Evolutionary conservation across 2,113 vertebrate species (phyloP).

Genomic region (Ciconia boyciana): DNA sequence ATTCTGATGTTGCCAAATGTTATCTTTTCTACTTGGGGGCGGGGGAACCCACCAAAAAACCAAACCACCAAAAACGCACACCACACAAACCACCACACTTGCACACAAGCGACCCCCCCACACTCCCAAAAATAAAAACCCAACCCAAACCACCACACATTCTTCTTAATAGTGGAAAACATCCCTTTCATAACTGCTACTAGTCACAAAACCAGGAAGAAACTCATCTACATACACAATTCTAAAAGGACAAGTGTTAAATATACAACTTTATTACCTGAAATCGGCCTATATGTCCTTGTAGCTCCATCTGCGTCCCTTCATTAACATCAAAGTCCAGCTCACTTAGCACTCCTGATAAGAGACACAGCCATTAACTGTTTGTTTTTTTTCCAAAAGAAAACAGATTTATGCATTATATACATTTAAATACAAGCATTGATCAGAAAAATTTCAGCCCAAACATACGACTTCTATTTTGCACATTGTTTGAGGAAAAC

Average conservation of each 20-base stretch:
- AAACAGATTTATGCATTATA: neutral
- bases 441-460: neutral
- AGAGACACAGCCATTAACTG: neutral
- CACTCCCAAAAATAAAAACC: accelerated
- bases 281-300: slow-evolving; percentile 91
- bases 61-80: neutral
- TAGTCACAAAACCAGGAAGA: neutral
- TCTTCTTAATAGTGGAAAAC: neutral
- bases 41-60: neutral
- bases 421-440: neutral
- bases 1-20: neutral
- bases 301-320: slow-evolving; percentile 86
- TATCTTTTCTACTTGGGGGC: neutral
- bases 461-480: neutral
- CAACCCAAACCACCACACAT: neutral
- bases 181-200: neutral
- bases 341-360: slow-evolving; percentile 82
- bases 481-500: neutral
- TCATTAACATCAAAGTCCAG: slow-evolving; percentile 82
- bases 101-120: neutral
- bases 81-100: neutral
- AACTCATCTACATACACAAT: neutral
- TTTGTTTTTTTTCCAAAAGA: neutral
- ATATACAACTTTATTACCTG: slow-evolving; percentile 78
- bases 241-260: neutral